These are phyloP conservation scores for Bubo blakistoni DNA, from an alignment of 2,113 vertebrate species.

Conservation along the genomic window DNA sequence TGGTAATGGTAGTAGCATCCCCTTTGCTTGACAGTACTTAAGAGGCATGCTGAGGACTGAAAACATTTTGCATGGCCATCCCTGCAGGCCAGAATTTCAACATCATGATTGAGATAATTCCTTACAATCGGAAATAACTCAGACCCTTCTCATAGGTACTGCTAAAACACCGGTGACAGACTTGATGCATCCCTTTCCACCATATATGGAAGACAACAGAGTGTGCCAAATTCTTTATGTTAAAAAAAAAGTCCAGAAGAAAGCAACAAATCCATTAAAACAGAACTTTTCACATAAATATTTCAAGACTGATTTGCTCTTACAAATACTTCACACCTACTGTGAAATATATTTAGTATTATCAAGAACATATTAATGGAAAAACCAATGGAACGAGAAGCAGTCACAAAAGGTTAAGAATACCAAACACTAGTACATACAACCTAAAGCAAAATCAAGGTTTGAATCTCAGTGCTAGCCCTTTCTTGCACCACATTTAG, in stretches of 20 bases:
- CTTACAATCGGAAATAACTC: background rate
- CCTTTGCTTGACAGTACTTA: background rate
- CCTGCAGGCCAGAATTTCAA: background rate
- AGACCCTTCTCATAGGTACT: background rate
- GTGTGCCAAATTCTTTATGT: background rate
- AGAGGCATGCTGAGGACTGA: background rate
- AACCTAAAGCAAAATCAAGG: background rate
- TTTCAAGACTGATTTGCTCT: background rate
- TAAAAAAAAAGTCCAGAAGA: background rate
- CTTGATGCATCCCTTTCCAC: background rate
- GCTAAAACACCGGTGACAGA: background rate
- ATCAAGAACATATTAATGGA: background rate
- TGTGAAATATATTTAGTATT: background rate
- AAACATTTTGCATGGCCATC: background rate
- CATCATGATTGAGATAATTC: background rate
- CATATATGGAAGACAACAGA: background rate
- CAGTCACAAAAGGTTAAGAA: background rate
- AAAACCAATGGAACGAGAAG: background rate
- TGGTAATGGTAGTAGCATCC: background rate
- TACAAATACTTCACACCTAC: background rate
- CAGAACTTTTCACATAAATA: background rate
- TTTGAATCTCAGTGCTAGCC: background rate
- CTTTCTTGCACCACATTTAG: background rate
- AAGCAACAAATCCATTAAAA: background rate
- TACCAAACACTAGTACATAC: background rate